phyloP scores from a whole-genome alignment of 2,797 vertebrate species.

The Cottoperca gobio region DNA sequence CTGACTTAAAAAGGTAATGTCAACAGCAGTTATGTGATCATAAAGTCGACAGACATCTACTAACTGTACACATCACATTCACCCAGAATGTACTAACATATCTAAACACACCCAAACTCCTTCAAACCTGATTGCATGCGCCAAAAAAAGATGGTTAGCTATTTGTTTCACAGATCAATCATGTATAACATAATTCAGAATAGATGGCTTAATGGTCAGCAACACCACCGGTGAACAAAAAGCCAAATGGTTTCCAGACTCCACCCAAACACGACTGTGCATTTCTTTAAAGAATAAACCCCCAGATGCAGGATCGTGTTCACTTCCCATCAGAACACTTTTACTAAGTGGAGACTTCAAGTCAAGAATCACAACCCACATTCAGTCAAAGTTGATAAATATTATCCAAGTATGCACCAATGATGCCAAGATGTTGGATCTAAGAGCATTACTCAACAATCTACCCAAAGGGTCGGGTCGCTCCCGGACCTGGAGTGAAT shows the following conservation, averaged over 20 bases:
- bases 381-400: conserved; percentile 50
- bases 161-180: conserved; percentile 54
- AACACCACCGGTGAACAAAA: conserved; percentile 53
- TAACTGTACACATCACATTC: conserved; percentile 71
- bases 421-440: conserved; percentile 35
- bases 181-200: conserved; percentile 42
- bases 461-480: conserved; percentile 39
- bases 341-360: conserved; percentile 27
- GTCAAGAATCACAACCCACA: conserved; percentile 37
- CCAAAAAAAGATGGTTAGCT: conserved; percentile 59
- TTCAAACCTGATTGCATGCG: conserved; percentile 75
- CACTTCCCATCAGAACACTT: conserved; percentile 39
- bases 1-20: conserved; percentile 70
- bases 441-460: conserved; percentile 32
- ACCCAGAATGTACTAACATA: conserved; percentile 63
- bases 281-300: conserved; percentile 43
- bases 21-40: conserved; percentile 72
- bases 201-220: conserved; percentile 56
- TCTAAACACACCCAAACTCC: conserved; percentile 59
- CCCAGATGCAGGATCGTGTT: conserved; percentile 32
- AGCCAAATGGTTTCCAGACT: conserved; percentile 55
- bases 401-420: conserved; percentile 39
- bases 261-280: conserved; percentile 46
- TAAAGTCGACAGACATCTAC: conserved; percentile 69
- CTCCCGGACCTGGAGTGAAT: conserved; percentile 39